Evolutionary conservation across 2,797 vertebrate genomes (phyloP).

Genomic region (Martes flavigula): DNA sequence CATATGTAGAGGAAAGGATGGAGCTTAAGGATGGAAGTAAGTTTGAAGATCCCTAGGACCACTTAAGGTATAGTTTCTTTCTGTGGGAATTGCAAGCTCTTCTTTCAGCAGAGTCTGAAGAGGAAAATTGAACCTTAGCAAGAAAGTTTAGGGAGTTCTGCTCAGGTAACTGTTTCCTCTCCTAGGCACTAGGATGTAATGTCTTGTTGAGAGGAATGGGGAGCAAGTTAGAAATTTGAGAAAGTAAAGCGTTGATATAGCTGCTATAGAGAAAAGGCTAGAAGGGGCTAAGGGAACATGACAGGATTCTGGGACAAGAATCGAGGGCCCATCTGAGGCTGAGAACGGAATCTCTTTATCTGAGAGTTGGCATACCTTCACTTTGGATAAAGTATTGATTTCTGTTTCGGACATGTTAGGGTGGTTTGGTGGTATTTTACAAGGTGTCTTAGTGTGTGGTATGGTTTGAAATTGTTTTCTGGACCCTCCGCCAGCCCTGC

Average conservation of each 20-base stretch:
- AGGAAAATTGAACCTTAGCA: not conserved
- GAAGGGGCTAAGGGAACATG: not conserved
- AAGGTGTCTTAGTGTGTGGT: not conserved
- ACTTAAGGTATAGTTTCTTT: not conserved
- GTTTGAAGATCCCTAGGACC: not conserved
- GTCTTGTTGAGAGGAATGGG: not conserved
- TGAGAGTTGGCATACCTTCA: not conserved
- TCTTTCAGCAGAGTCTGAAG: not conserved
- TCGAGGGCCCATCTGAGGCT: not conserved
- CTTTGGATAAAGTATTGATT: not conserved
- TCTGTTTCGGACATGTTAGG: not conserved
- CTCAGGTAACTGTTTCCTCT: not conserved
- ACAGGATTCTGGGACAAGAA: not conserved
- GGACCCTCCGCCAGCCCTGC: not conserved
- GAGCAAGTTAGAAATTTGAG: not conserved
- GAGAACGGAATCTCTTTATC: not conserved
- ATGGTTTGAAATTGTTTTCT: not conserved
- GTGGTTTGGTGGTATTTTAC: not conserved
- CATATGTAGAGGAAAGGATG: not conserved
- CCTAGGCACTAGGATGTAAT: not conserved
- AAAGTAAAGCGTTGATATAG: not conserved
- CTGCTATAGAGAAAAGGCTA: not conserved
- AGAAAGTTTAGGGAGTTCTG: not conserved
- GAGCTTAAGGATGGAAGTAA: not conserved
- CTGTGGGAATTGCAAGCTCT: not conserved